These are phyloP conservation scores for Malthinus flaveolus DNA, from an alignment of 2,888 invertebrate genomes.

Conservation along the genomic window DNA sequence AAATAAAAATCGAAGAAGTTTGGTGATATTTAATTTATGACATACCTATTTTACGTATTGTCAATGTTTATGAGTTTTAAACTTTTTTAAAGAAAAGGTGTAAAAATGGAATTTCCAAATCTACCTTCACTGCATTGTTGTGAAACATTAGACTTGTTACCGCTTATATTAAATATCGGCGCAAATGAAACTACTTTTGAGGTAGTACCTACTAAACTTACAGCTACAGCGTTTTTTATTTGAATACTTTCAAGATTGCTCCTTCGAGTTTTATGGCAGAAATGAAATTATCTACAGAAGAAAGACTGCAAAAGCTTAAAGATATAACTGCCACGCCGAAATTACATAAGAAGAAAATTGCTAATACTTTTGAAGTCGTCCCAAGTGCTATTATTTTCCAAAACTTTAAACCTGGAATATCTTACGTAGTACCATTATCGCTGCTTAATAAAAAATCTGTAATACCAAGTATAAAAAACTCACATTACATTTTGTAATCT, in stretches of 20 bases:
- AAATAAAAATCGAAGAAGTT: too few relatives aligned
- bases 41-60: too few relatives aligned
- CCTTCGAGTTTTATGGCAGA: slow-evolving; percentile 47
- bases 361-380: slow-evolving; percentile 40
- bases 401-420: slow-evolving; percentile 60
- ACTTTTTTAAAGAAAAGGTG: too few relatives aligned
- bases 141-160: slow-evolving; percentile 32
- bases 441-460: slow-evolving; percentile 64
- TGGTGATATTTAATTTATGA: too few relatives aligned
- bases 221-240: not conserved
- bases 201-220: slow-evolving; percentile 23
- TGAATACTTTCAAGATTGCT: slow-evolving; percentile 38
- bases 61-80: too few relatives aligned
- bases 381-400: slow-evolving; percentile 65
- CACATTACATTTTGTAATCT: not conserved
- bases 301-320: slow-evolving; percentile 43
- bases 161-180: slow-evolving; percentile 33
- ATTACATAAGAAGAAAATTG: slow-evolving; percentile 32
- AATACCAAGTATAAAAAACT: slow-evolving; percentile 29
- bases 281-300: slow-evolving; percentile 46
- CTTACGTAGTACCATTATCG: slow-evolving; percentile 57
- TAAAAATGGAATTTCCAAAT: too few relatives aligned
- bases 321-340: slow-evolving; percentile 36
- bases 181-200: slow-evolving; percentile 19
- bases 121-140: not conserved